Percentiles rank a stretch among this genome's conserved stretches.
phyloP scores from a whole-genome alignment of 2,113 vertebrate species.

The Ellobius talpinus region DNA sequence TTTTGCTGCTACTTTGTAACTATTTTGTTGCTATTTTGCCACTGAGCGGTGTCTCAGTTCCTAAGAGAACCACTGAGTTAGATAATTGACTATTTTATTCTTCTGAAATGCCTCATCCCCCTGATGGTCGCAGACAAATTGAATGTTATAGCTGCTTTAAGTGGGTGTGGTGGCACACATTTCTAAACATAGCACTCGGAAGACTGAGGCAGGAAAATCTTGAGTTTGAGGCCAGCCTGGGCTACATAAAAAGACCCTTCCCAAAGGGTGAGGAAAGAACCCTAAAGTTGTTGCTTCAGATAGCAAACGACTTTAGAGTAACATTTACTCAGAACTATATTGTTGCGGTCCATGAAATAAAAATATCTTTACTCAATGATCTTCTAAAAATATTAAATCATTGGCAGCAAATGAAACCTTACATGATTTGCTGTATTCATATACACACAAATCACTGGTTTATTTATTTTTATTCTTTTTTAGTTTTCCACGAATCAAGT shows the following conservation, averaged over 20 bases:
- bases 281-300: background rate
- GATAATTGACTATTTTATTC: background rate
- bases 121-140: background rate
- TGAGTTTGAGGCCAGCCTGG: background rate
- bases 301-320: background rate
- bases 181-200: background rate
- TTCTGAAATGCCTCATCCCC: background rate
- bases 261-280: background rate
- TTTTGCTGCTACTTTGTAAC: background rate
- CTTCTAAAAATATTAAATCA: background rate
- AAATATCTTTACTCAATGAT: background rate
- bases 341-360: background rate
- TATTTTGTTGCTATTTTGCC: background rate
- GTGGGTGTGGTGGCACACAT: background rate
- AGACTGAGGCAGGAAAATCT: background rate
- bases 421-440: background rate
- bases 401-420: background rate
- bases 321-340: background rate
- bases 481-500: background rate
- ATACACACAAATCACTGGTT: background rate
- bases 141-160: background rate
- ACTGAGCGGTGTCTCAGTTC: background rate
- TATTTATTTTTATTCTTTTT: background rate
- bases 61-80: background rate
- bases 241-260: background rate